These are phyloP conservation scores for Saccostrea echinata DNA, from an alignment of 1,140 invertebrate genomes.

Conservation along the genomic window DNA sequence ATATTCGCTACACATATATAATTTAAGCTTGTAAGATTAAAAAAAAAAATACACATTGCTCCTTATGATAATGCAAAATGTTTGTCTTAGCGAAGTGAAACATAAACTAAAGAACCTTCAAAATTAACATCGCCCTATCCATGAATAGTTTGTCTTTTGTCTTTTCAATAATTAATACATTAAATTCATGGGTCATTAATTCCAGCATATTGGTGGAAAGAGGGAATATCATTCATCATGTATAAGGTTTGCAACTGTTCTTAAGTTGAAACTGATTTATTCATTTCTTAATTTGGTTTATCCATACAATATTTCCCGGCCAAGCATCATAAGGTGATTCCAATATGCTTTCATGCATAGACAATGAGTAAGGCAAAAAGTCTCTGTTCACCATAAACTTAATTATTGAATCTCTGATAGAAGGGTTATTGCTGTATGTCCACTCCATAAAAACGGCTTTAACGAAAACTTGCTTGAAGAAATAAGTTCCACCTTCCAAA, in stretches of 20 bases:
- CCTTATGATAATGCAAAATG: too few relatives aligned
- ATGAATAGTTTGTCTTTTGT: too few relatives aligned
- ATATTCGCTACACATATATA: too few relatives aligned
- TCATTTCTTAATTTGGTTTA: not conserved
- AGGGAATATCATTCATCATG: not conserved
- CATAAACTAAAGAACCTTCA: too few relatives aligned
- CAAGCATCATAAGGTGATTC: not conserved
- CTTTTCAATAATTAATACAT: too few relatives aligned
- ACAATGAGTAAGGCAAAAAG: constrained; percentile 35
- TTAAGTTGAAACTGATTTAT: not conserved
- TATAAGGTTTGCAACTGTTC: not conserved
- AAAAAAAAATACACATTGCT: too few relatives aligned
- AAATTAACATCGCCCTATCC: too few relatives aligned
- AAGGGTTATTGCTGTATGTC: constrained; percentile 45
- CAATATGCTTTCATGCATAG: constrained; percentile 1
- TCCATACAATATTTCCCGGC: constrained; percentile 38
- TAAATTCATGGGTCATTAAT: not conserved
- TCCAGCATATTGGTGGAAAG: not conserved
- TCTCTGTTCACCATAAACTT: constrained; percentile 45
- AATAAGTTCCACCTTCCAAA: constrained; percentile 49
- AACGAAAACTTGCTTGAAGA: constrained; percentile 57
- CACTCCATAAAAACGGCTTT: constrained; percentile 61
- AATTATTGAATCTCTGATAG: constrained; percentile 43
- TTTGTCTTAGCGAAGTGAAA: too few relatives aligned
- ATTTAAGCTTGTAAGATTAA: too few relatives aligned